Percentiles rank a stretch among this genome's conserved stretches.
Conservation (phyloP, 1,140 invertebrate genomes). For the Vanessa atalanta region DNA sequence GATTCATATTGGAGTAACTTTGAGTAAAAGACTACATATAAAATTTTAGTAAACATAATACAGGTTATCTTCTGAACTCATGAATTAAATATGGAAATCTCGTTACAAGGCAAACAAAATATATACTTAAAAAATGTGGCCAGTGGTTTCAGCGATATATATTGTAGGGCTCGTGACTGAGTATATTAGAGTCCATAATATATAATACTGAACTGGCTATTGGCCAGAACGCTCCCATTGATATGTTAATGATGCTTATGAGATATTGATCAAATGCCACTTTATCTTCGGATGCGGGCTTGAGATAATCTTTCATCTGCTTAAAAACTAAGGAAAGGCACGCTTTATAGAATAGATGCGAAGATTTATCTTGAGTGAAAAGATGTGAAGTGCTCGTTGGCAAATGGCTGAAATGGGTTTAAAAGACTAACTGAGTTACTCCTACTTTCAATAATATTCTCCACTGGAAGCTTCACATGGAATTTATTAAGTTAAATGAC, state of each 20-base stretch:
- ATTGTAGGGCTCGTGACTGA: slow-evolving; percentile 16
- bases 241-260: slow-evolving; percentile 47
- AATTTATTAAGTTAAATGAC: no score
- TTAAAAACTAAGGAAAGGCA: slow-evolving; percentile 21
- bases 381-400: slow-evolving; percentile 8
- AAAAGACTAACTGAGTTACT: not conserved
- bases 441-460: no score
- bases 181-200: slow-evolving; percentile 21
- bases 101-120: not conserved
- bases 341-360: slow-evolving; percentile 19
- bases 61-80: no score
- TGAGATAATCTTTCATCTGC: slow-evolving; percentile 32
- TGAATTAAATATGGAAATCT: no score
- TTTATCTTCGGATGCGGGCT: slow-evolving; percentile 24
- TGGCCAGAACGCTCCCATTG: slow-evolving; percentile 39
- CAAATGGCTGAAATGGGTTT: not conserved
- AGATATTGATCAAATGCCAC: slow-evolving; percentile 38
- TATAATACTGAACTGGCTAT: slow-evolving; percentile 27
- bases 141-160: slow-evolving; percentile 5
- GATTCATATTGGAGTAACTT: no score
- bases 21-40: no score
- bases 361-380: slow-evolving; percentile 20
- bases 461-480: no score
- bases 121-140: not conserved
- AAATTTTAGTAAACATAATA: no score